These are phyloP conservation scores for Leptinotarsa defecta DNA, from an alignment of 1,140 invertebrate species.

Conservation along the genomic window DNA sequence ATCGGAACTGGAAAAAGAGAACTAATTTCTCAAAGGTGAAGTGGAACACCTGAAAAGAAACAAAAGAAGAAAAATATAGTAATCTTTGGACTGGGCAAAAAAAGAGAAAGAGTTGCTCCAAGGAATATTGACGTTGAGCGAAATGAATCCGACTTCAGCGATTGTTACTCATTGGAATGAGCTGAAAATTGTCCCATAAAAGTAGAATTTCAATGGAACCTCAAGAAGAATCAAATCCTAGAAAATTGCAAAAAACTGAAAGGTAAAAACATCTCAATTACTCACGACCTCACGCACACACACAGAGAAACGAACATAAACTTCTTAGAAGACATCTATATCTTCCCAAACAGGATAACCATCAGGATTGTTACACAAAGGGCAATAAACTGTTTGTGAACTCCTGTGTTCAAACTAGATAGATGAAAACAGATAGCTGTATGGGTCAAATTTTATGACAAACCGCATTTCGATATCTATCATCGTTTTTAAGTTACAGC, in stretches of 20 bases:
- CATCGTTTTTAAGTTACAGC: no score
- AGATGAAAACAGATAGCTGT: no score
- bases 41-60: constrained; percentile 4
- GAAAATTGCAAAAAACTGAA: constrained; percentile 17
- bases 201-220: constrained; percentile 11
- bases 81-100: not conserved
- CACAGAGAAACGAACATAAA: constrained; percentile 10
- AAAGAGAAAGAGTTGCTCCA: not conserved
- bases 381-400: no score
- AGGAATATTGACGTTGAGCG: not conserved
- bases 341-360: not conserved
- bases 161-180: not conserved
- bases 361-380: not conserved
- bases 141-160: no score
- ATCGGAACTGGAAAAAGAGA: constrained; percentile 9
- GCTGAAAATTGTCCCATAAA: not conserved
- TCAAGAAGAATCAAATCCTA: not conserved
- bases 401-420: no score
- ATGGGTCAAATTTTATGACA: no score
- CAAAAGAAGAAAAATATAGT: not conserved
- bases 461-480: no score
- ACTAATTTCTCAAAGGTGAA: not conserved
- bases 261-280: not conserved
- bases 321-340: constrained; percentile 17
- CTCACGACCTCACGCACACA: constrained; percentile 9